Base-by-base conservation (phyloP, 2,888 invertebrate genomes). In the Latrodectus hesperus region DNA sequence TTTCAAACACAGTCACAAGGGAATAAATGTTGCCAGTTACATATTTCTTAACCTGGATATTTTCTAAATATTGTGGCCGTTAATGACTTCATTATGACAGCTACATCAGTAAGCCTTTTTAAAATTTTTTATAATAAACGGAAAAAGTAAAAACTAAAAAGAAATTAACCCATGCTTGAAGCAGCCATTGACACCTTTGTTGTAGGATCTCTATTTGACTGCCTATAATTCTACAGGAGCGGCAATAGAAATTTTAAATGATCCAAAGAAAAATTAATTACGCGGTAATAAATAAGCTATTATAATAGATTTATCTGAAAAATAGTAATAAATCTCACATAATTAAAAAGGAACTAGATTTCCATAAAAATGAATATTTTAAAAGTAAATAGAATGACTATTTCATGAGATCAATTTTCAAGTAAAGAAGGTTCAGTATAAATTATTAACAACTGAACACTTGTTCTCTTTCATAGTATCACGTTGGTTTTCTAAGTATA, bases 11-110 rank as follows among this genome's bases (percentile, higher is more conserved):
- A 77, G 65, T 79, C 76, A 85, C 72, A 76, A 79, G 77, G 74
- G 70, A 67, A 74, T 78, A 85, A 79, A 75, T 79, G 85, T 77
- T 55, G 85, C 85, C 85, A 85, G 85, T 75, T 79, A 74, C 84
- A 72, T 68, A 53, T 38, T 38, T 64, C 75, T 73, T 67, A 76
- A 71, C 74, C 73, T 85, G 71, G 22, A 52, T 76, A 65, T 77
- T 79, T 71, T 72, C 60, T 60, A 85, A 67, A 71, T 65, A 76
- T 79, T 72, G 84, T 78, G 78, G 77, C 65, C 70, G 55, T 82
- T 74, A 82, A 65, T 81, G 64, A 81, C 75, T 83, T 83, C 52
- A 68, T 64, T 72, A 55, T 75, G 75, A 67, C 74, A 82, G 67
- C 55, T 75, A 83, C 76, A 76, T 76, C 73, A 68, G 75, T 68